phyloP scores from a whole-genome alignment of 2,113 vertebrate species.

The Mirza zaza region DNA sequence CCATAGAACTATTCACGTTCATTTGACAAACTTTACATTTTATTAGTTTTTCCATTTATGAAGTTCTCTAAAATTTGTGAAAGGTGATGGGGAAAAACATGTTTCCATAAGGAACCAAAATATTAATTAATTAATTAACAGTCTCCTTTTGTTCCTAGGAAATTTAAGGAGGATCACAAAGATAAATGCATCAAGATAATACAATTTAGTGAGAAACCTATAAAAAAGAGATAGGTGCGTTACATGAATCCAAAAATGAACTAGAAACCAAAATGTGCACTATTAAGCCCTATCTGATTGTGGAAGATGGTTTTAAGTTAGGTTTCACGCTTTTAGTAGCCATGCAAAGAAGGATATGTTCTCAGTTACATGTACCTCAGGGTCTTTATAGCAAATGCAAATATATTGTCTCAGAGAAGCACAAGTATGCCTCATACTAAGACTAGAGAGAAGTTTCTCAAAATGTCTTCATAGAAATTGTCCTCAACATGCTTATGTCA shows the following conservation, averaged over 20 bases:
- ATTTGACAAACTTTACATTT: slow-evolving; percentile 2
- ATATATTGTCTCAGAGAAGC: neutral
- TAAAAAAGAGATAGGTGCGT: neutral
- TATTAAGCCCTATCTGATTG: neutral
- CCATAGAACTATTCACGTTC: neutral
- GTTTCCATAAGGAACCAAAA: slow-evolving; percentile 3
- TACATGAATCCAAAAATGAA: neutral
- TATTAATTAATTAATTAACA: neutral
- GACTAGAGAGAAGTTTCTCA: neutral
- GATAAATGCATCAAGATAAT: neutral
- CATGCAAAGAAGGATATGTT: neutral
- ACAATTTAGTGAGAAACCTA: neutral
- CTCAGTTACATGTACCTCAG: neutral
- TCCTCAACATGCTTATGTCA: neutral
- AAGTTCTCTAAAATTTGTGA: slow-evolving; percentile 9
- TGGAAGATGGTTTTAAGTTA: neutral
- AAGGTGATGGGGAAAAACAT: neutral
- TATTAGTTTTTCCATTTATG: neutral
- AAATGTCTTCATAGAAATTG: neutral
- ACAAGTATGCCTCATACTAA: neutral
- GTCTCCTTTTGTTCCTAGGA: slow-evolving; percentile 11
- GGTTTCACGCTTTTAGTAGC: neutral
- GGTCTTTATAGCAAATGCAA: slow-evolving; percentile 34
- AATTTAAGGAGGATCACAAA: neutral
- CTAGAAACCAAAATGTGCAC: neutral